phyloP scores from a whole-genome alignment of 2,888 invertebrate genomes.

The Hirtodrosophila duncani region DNA sequence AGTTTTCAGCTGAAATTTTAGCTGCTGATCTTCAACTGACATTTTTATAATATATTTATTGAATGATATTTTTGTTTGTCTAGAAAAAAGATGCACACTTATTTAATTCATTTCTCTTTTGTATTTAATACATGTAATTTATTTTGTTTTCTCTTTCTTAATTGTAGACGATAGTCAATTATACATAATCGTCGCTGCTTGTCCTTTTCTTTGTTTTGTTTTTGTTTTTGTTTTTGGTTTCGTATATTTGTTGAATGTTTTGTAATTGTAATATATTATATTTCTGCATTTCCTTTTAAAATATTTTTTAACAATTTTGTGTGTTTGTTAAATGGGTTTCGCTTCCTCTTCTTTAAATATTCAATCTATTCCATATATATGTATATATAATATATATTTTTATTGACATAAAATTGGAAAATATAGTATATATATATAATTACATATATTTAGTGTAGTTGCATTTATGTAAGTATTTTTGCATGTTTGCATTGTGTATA shows the following conservation, averaged over 20 bases:
- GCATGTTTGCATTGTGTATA: too few species aligned
- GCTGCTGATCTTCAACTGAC: too few species aligned
- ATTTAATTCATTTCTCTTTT: background rate
- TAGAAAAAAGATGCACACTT: background rate
- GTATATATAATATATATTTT: constrained; percentile 24
- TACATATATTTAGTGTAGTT: background rate
- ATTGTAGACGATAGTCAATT: constrained; percentile 3
- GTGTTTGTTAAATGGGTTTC: constrained; percentile 1
- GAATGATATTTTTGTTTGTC: background rate
- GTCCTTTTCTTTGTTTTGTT: constrained; percentile 1
- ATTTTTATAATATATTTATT: constrained; percentile 24
- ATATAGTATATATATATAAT: constrained; percentile 23
- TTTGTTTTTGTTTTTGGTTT: constrained; percentile 13
- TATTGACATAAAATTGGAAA: constrained; percentile 57
- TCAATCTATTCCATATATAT: constrained; percentile 29
- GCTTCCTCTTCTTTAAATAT: constrained; percentile 32
- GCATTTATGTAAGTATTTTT: background rate
- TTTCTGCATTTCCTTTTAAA: background rate
- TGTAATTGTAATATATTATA: background rate
- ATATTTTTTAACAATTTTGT: constrained; percentile 17
- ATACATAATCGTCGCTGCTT: background rate
- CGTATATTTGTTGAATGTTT: background rate
- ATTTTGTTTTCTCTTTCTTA: constrained; percentile 20
- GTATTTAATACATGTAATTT: constrained; percentile 21
- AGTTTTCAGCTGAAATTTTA: too few species aligned